Evolutionary conservation across 2,797 vertebrate genomes (phyloP), one percentile per base, ranked within the genome.

Genomic region (Cirrhinus molitorella): DNA sequence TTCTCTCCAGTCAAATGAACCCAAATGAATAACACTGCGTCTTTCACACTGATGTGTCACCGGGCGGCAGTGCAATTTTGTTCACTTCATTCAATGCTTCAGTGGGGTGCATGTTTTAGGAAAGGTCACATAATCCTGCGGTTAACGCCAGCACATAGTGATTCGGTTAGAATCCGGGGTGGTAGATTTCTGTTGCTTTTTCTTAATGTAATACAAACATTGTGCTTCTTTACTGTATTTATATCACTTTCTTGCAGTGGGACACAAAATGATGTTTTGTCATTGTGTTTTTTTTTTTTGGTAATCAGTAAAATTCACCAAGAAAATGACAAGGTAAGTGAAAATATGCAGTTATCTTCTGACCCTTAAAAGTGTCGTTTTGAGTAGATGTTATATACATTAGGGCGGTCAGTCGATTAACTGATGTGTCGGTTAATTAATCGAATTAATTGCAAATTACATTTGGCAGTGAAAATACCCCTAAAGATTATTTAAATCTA

Each of bases 41-140:
- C 53, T 65, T 63, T 68, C 51, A 61, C 43, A 85, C n/a, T 34
- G 57, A 59, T 68, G 67, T 75, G 72, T 57, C 65, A 61, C 72
- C 57, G 45, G 45, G 37, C 5, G 34, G 23, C 77, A 47, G 70
- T 80, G 66, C 21, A 25, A 65, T 73, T 85, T 65, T 40, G 7
- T 68, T 23, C 40, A 51, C 73, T 77, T 78, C 73, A 78, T 61
- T 85, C 71, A 80, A n/a, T 25, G 74, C 73, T 81, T 43, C 82
- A 81, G 59, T 81, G 73, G 76, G 79, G 79, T 72, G 67, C 47
- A 53, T 85, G 74, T 82, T 77, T 85, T 85, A 57, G 25, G 25
- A 87, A 85, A 87, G 85, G 85, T 84, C 85, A 87, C 21, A 37
- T 61, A 79, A 61, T 68, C 79, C 51, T 84, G 59, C 12, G 40